Base-by-base conservation (phyloP, 2,888 invertebrate genomes). In the Graphium colonna region DNA sequence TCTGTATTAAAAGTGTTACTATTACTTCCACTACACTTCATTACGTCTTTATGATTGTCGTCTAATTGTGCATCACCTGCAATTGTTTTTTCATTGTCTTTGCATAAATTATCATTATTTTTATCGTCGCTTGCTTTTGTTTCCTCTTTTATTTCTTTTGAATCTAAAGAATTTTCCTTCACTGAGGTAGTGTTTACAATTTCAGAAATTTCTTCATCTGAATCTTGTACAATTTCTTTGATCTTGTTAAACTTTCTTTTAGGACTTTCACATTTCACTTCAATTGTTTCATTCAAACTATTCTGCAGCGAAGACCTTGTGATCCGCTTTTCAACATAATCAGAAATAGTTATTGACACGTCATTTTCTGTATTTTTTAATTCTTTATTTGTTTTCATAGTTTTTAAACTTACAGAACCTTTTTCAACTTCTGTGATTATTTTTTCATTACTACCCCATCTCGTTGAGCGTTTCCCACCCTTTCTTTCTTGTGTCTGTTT, bases 191-290 rank as follows among this genome's bases (percentile, higher is more conserved):
- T 3, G 12, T 36, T 36, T 12, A 10, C 10, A 16, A 18, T 47
- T 44, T 51, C 55, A 31, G 49, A 59, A n/a, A 51, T 55, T 43
- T 80, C 81, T 1, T 79, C 77, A 55, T 82, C 82, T 0, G 79
- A 75, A 52, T 81, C 76, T 55, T 65, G 63, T 51, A 76, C 49
- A 1, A 61, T 40, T 55, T 74, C 79, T 61, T 65, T 79, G 8
- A 28, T 47, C 12, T 33, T 55, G 28, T 15, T 45, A 10, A 12
- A 7, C 45, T 36, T 41, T 33, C 41, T 47, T n/a, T 28, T 7
- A 13, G 40, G 16, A 17, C 15, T 43, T 3, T 43, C 41, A 52
- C 55, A 18, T 51, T 28, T 8, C 26, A 54, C 5, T 13, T 9
- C 18, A 26, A 8, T 31, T 31, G 52, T 52, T 45, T 60, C 60